These are phyloP conservation scores for Lytechinus pictus DNA, from an alignment of 35 echinoderm and acorn worm genomes.

Conservation along the genomic window DNA sequence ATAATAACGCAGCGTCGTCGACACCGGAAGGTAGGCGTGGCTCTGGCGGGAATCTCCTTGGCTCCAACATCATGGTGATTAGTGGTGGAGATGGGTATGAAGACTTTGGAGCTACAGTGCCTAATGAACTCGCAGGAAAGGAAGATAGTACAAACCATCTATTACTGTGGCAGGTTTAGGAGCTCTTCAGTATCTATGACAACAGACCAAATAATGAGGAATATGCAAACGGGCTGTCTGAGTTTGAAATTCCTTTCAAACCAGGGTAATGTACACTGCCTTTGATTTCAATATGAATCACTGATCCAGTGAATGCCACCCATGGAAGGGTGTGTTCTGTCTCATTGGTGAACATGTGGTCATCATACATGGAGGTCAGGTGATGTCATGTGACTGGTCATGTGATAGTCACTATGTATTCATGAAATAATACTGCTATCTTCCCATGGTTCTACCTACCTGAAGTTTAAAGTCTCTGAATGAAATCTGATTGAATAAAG, in stretches of 20 bases:
- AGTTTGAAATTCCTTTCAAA: neutral
- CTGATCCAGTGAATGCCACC: neutral
- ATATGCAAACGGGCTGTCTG: neutral
- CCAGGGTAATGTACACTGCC: neutral
- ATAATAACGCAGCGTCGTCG: constrained; percentile 58
- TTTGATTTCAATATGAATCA: neutral
- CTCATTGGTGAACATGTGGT: neutral
- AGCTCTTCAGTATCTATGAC: neutral
- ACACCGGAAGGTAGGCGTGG: constrained; percentile 52
- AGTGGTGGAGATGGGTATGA: constrained; percentile 98
- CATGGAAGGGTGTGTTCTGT: constrained; percentile 38
- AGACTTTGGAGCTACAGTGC: constrained; percentile 87
- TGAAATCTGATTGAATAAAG: neutral
- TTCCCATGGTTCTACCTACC: neutral
- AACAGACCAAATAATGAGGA: neutral
- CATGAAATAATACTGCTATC: neutral
- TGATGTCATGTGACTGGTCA: neutral
- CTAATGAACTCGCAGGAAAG: constrained; percentile 92
- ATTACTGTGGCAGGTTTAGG: constrained; percentile 90
- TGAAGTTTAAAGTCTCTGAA: neutral
- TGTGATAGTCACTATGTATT: neutral
- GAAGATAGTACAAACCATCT: constrained; percentile 99
- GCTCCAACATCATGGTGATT: constrained; percentile 89
- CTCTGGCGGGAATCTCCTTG: constrained; percentile 57
- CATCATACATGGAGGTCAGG: neutral